Conservation (phyloP, 2,797 vertebrate species). For the Distichodus sexfasciatus region DNA sequence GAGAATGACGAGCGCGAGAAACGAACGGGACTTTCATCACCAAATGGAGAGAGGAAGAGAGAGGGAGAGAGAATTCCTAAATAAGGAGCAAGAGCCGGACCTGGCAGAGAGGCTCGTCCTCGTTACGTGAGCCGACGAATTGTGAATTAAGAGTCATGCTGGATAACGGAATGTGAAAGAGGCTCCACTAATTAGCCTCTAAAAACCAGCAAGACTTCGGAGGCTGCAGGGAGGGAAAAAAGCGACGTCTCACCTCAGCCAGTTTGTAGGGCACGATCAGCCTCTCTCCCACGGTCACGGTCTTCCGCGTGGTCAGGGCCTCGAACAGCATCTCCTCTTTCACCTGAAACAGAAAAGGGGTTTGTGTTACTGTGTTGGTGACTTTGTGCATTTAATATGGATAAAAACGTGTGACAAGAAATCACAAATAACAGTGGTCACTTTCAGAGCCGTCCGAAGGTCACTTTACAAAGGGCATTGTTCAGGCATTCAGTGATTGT, state of each 20-base stretch:
- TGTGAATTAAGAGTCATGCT: neutral
- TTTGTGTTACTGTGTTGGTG: neutral
- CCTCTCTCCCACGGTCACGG: conserved; percentile 94
- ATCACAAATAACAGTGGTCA: too few species aligned
- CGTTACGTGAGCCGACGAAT: neutral
- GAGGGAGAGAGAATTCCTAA: conserved; percentile 28
- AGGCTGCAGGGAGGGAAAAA: neutral
- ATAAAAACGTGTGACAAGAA: too few species aligned
- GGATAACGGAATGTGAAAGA: neutral
- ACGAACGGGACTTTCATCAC: conserved; percentile 2
- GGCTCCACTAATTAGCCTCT: neutral
- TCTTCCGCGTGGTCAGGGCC: conserved; percentile 93
- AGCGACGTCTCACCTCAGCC: conserved; percentile 91
- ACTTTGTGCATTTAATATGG: too few species aligned
- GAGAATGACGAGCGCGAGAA: neutral
- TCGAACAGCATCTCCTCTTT: conserved; percentile 97
- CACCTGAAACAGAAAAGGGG: conserved; percentile 71
- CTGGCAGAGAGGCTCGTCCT: neutral
- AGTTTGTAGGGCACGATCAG: conserved; percentile 94
- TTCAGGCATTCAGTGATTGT: too few species aligned
- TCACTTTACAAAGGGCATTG: too few species aligned
- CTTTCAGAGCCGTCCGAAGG: too few species aligned
- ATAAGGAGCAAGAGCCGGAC: conserved; percentile 19
- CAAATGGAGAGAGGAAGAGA: neutral
- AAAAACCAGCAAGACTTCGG: neutral